Evolutionary conservation across 2,888 invertebrate genomes (phyloP), one percentile per base, ranked within the genome.

Genomic region (Cephalotes varians): DNA sequence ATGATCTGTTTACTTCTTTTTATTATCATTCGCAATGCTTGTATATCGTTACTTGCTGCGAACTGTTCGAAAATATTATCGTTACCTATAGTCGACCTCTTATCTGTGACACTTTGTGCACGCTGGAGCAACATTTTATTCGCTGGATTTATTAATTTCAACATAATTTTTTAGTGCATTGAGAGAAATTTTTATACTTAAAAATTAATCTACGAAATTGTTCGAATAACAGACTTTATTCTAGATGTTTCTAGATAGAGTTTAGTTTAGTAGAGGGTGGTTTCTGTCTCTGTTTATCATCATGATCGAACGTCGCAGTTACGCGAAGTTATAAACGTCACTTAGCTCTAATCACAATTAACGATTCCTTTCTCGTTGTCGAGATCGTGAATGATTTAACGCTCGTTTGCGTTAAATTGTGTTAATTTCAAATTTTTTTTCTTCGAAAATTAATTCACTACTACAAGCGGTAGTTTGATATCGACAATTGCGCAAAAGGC

Each of bases 401-500:
- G 18, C 12, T 10, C n/a, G 25, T 71, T 76, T 44, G 4, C 25
- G 25, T 49, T 34, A 21, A 67, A 54, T 34, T n/a, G 9, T 31
- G 15, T 79, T 54, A 34, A 12, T 71, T 54, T 56, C 2, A 31
- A 25, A n/a, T n/a, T n/a, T n/a, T n/a, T n/a, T n/a, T n/a, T n/a
- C n/a, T n/a, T n/a, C 56, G 40, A 34, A 79, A 71, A 34, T 9
- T 44, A 47, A 44, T 12, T 34, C 25, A 21, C 10, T 21, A 12
- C 12, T 12, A 54, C 40, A 28, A 44, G 2, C 21, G 21, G 25
- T 31, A 40, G 15, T 67, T 51, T 54, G 51, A 71, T 71, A 71
- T 79, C 72, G 72, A 25, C 34, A 79, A 79, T 31, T 71, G 71
- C 72, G 72, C 54, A 71, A 77, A 77, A 56, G 12, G 44, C 31